These are phyloP conservation scores for Helleia helle DNA, from an alignment of 2,888 invertebrate species.

Conservation along the genomic window DNA sequence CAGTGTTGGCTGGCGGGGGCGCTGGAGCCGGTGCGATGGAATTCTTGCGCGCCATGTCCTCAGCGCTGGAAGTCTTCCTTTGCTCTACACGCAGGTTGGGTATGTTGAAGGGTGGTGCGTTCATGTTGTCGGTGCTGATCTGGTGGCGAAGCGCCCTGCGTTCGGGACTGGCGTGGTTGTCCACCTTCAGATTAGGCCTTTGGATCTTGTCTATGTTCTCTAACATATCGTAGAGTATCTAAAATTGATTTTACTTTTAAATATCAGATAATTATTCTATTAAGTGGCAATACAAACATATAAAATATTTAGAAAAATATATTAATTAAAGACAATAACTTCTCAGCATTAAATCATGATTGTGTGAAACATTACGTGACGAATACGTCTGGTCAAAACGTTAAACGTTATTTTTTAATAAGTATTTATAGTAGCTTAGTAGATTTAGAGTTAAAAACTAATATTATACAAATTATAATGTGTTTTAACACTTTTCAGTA, in stretches of 20 bases:
- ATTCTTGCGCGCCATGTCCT: slow-evolving; percentile 92
- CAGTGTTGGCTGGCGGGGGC: slow-evolving; percentile 13
- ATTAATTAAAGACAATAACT: too few relatives aligned
- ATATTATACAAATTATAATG: too few relatives aligned
- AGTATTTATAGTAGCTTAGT: too few relatives aligned
- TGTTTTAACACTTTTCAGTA: too few relatives aligned
- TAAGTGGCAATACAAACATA: too few relatives aligned
- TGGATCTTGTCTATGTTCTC: slow-evolving; percentile 91
- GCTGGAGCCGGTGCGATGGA: slow-evolving; percentile 75
- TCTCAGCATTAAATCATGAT: too few relatives aligned
- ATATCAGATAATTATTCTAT: too few relatives aligned
- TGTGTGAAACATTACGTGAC: too few relatives aligned
- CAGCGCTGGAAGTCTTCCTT: slow-evolving; percentile 91
- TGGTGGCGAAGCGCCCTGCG: slow-evolving; percentile 84
- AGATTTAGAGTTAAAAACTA: too few relatives aligned
- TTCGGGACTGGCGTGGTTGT: slow-evolving; percentile 85
- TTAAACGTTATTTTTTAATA: too few relatives aligned
- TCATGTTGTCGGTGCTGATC: slow-evolving; percentile 90
- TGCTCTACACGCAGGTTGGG: slow-evolving; percentile 91
- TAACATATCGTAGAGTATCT: slow-evolving; percentile 94
- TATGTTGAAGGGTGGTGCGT: slow-evolving; percentile 86
- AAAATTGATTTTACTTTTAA: slow-evolving; percentile 13
- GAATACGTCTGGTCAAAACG: too few relatives aligned
- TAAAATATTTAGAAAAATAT: too few relatives aligned
- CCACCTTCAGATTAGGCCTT: slow-evolving; percentile 90